Conservation (phyloP, 1,140 invertebrate genomes). For the Euwallacea fornicatus region DNA sequence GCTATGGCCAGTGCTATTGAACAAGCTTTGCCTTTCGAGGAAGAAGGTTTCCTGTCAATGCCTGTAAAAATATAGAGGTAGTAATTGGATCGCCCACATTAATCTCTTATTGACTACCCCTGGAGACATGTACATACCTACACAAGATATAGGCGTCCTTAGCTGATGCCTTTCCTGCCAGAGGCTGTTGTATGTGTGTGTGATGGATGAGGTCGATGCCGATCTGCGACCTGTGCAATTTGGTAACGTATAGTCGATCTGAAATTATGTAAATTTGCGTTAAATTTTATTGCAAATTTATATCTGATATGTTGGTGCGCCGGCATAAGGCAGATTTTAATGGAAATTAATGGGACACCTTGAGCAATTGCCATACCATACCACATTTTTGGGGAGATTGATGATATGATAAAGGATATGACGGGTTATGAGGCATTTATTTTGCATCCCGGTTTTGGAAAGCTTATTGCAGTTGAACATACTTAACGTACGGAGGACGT, state of each 20-base stretch:
- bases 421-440: neutral
- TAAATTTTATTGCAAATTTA: constrained; percentile 19
- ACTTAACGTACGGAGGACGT: neutral
- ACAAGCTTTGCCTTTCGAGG: constrained; percentile 59
- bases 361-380: constrained; percentile 29
- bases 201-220: constrained; percentile 41
- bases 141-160: constrained; percentile 35
- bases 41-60: constrained; percentile 38
- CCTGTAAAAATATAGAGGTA: constrained; percentile 12
- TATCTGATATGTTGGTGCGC: constrained; percentile 27
- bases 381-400: constrained; percentile 17
- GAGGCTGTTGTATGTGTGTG: constrained; percentile 30
- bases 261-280: constrained; percentile 41
- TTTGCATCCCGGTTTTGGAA: neutral
- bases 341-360: constrained; percentile 36
- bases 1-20: constrained; percentile 68
- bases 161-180: constrained; percentile 44
- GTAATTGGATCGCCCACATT: no score
- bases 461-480: neutral
- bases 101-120: no score
- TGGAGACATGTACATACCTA: constrained; percentile 16
- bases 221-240: constrained; percentile 42
- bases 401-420: constrained; percentile 15
- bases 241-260: constrained; percentile 48
- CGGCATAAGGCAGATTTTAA: constrained; percentile 21